Percentiles rank a stretch among this genome's conserved stretches.
These are phyloP conservation scores for Antheraea assamensis DNA, from an alignment of 2,888 invertebrate species.

Conservation along the genomic window DNA sequence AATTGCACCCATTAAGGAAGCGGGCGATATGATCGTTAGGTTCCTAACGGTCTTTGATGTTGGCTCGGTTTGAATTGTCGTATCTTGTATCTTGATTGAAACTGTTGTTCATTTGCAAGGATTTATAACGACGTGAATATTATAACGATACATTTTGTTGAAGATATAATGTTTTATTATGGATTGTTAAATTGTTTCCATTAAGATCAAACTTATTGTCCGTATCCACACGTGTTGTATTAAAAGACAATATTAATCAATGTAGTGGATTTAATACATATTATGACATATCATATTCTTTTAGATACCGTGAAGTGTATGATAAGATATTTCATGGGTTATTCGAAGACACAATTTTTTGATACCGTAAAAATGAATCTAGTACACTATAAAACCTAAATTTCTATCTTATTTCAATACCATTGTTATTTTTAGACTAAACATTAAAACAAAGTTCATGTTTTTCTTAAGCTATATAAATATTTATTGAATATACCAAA, in stretches of 20 bases:
- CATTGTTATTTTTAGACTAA: not conserved
- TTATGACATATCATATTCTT: no score
- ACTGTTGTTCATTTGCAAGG: constrained; percentile 53
- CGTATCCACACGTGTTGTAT: no score
- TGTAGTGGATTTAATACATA: not conserved
- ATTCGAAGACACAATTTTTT: no score
- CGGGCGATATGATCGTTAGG: constrained; percentile 43
- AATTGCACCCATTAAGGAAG: constrained; percentile 55
- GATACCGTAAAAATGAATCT: no score
- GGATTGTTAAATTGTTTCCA: not conserved
- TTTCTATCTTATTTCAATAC: not conserved
- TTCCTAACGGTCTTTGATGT: constrained; percentile 35
- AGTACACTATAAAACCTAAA: no score
- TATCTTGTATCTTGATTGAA: constrained; percentile 59
- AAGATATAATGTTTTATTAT: not conserved
- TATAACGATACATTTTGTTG: constrained; percentile 23
- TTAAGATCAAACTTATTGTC: not conserved
- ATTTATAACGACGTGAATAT: constrained; percentile 39
- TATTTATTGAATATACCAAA: not conserved
- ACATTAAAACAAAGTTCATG: not conserved
- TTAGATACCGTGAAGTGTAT: no score
- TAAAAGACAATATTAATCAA: not conserved
- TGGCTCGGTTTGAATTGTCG: constrained; percentile 27
- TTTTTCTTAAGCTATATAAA: not conserved
- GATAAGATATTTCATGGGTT: no score